phyloP scores from a whole-genome alignment of 2,113 vertebrate genomes.

The Melozone crissalis region DNA sequence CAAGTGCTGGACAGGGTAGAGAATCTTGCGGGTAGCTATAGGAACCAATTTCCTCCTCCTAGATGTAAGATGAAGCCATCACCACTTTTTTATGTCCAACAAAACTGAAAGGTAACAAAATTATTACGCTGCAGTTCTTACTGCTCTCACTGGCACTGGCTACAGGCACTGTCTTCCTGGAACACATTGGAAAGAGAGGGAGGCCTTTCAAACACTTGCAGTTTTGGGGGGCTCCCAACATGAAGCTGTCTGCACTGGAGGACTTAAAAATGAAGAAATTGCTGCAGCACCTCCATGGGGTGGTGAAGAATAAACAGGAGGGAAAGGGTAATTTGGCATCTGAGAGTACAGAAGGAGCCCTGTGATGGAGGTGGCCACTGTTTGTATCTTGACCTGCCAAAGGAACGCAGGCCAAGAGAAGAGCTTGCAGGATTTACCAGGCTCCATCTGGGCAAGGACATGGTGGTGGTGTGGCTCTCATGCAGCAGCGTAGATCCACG shows the following conservation, averaged over 20 bases:
- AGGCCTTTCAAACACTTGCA: neutral
- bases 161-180: neutral
- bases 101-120: neutral
- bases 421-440: neutral
- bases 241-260: neutral
- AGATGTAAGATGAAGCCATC: neutral
- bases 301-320: neutral
- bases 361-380: accelerated
- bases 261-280: neutral
- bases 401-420: accelerated
- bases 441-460: neutral
- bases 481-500: accelerated
- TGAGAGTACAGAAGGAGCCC: neutral
- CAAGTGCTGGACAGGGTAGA: neutral
- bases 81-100: neutral
- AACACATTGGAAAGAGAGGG: neutral
- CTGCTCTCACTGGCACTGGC: neutral
- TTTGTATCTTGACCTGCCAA: neutral
- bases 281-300: neutral
- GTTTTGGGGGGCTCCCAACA: neutral
- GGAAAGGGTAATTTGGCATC: neutral
- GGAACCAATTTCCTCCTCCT: neutral
- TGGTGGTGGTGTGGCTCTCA: neutral
- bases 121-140: neutral
- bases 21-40: neutral